These are phyloP conservation scores for Moxostoma hubbsi DNA, from an alignment of 2,797 vertebrate species.

Conservation along the genomic window DNA sequence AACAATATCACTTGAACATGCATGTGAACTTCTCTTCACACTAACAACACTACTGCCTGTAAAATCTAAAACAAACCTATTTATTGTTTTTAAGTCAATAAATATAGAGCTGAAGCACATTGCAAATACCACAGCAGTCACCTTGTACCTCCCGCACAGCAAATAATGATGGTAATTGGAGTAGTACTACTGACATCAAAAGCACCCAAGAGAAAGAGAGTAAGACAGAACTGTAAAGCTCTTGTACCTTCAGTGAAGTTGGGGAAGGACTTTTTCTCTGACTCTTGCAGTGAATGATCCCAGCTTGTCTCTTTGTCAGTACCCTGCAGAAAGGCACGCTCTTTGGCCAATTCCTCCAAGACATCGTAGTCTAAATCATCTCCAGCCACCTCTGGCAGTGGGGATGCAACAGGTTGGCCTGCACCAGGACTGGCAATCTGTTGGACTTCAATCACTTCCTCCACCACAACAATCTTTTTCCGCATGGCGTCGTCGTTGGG, in stretches of 20 bases:
- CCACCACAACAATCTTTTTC: slow-evolving; percentile 83
- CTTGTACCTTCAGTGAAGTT: slow-evolving; percentile 81
- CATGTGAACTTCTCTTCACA: neutral
- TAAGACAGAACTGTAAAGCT: slow-evolving; percentile 52
- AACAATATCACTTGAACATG: neutral
- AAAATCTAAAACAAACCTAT: neutral
- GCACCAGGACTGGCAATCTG: slow-evolving; percentile 67
- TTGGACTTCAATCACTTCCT: slow-evolving; percentile 82
- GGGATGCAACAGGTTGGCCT: slow-evolving; percentile 62
- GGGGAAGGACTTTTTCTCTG: slow-evolving; percentile 78
- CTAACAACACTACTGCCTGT: neutral
- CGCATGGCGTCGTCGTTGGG: slow-evolving; percentile 76
- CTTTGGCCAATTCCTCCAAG: slow-evolving; percentile 74
- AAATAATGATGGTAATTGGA: slow-evolving; percentile 62
- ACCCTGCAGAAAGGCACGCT: slow-evolving; percentile 66
- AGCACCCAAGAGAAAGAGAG: slow-evolving; percentile 60
- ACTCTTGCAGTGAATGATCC: slow-evolving; percentile 79
- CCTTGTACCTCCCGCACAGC: slow-evolving; percentile 68
- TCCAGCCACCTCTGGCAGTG: slow-evolving; percentile 56
- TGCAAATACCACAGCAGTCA: slow-evolving; percentile 47
- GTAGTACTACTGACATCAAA: slow-evolving; percentile 60
- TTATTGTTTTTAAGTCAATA: neutral
- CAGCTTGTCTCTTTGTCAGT: slow-evolving; percentile 68
- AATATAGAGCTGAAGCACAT: neutral
- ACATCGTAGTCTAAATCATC: slow-evolving; percentile 80